Percentiles rank a stretch among this genome's conserved stretches.
Evolutionary conservation across 2,113 vertebrate genomes (phyloP).

Genomic region (Chaetodon auriga): DNA sequence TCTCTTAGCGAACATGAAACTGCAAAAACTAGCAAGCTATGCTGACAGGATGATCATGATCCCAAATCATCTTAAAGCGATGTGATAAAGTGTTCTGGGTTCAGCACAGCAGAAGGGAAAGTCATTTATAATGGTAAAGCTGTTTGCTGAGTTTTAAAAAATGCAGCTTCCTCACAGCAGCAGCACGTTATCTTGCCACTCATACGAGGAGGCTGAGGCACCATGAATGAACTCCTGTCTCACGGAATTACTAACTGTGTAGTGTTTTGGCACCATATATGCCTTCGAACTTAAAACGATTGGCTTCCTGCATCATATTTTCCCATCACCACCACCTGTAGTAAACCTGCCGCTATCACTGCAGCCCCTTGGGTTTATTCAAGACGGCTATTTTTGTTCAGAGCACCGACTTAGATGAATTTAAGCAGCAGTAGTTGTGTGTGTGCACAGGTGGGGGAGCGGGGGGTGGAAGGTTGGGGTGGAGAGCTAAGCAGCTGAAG

Average conservation of each 20-base stretch:
- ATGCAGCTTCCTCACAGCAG: no score
- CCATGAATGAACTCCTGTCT: neutral
- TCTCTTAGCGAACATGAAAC: neutral
- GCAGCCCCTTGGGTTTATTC: neutral
- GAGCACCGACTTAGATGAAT: neutral
- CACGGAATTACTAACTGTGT: neutral
- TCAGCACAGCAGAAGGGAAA: no score
- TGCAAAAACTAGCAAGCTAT: neutral
- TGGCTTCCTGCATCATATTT: neutral
- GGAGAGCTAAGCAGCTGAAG: conserved; percentile 10
- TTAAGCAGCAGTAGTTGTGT: conserved; percentile 4
- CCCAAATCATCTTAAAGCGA: neutral
- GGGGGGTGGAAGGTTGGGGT: rapidly evolving
- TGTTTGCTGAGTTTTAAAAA: no score
- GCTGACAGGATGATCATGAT: neutral
- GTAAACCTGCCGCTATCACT: neutral
- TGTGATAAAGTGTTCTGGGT: neutral
- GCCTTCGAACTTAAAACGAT: neutral
- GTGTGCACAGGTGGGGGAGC: neutral
- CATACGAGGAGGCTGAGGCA: no score
- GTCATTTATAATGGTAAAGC: no score
- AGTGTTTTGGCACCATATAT: neutral
- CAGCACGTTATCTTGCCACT: no score
- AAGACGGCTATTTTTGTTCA: neutral
- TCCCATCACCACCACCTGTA: neutral